Base-by-base conservation (phyloP, 2,797 vertebrate species). In the Petrocephalus schoutedeni region DNA sequence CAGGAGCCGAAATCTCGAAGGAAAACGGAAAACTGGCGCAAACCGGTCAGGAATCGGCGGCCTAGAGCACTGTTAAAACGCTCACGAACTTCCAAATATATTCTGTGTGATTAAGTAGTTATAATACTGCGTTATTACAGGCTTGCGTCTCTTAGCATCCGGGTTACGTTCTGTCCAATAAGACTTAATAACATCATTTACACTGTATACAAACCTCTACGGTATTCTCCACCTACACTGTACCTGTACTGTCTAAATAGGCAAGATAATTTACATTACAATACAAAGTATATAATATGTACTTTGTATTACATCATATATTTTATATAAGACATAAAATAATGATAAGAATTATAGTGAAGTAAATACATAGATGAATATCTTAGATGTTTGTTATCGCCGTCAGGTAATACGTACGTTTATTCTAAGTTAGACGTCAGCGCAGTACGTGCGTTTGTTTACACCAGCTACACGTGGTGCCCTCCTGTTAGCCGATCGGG, bases 1-100 rank as follows among this genome's bases (percentile, higher is more conserved):
- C 90, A 80, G 64, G 32, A 32, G 19, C 23, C 90, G 92, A 87
- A 28, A 56, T 87, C 90, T 87, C 21, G 3, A 82, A 90, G 36
- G 5, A 41, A 0, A 91, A 10, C 85, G 90, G 57, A 51, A 91
- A 92, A 87, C 92, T 92, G 82, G 0, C 84, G 4, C 41, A 23
- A 87, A 19, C 92, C 92, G 89, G 94, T 96, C 91, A 59, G 28
- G 28, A 45, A 77, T 19, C 10, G 45, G 80, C 49, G 21, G 8
- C 4, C 41, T 83, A 23, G 14, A 21, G 53, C n/a, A 53, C 19
- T 21, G 12, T 53, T n/a, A 53, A 83, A 23, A n/a, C 77, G 45
- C n/a, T 19, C 16, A 16, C 41, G 32, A 41, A 41, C 16, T 32
- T 32, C 28, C 23, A 32, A 67, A 1, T 32, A 77, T 45, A 41